These are phyloP conservation scores for Beroe forskalii DNA, from an alignment of 37 sponge, comb jelly and placozoan species.

Conservation along the genomic window DNA sequence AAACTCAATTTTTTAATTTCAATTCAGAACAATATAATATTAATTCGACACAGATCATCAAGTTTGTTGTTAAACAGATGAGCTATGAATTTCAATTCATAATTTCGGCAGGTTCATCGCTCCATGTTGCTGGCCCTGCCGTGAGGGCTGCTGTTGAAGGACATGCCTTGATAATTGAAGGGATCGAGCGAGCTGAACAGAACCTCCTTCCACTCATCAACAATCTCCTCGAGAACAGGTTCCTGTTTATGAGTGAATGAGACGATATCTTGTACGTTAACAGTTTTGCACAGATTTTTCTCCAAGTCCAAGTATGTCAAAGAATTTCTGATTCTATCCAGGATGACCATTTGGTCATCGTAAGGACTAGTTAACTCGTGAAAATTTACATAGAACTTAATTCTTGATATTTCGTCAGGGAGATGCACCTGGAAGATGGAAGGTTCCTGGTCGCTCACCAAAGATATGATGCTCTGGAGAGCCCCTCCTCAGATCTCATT, in stretches of 20 bases:
- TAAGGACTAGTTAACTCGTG: too few relatives aligned
- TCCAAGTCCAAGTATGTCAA: too few relatives aligned
- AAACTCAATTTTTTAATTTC: too few relatives aligned
- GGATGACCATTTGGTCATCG: too few relatives aligned
- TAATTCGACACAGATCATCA: too few relatives aligned
- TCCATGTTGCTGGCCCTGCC: conserved; percentile 61
- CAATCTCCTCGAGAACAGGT: conserved; percentile 86
- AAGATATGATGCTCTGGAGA: conserved; percentile 75
- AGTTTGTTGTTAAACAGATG: too few relatives aligned
- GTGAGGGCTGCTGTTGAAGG: conserved; percentile 84
- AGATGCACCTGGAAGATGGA: conserved; percentile 91
- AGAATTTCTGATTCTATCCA: too few relatives aligned
- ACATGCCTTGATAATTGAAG: conserved; percentile 80
- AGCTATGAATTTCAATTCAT: too few relatives aligned
- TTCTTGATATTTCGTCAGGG: too few relatives aligned
- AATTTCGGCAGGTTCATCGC: conserved; percentile 17
- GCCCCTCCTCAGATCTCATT: conserved; percentile 38
- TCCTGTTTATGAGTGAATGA: not conserved
- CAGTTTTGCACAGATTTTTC: not conserved
- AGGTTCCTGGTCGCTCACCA: conserved; percentile 77
- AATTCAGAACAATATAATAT: too few relatives aligned
- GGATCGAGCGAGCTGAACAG: conserved; percentile 89
- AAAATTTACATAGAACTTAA: too few relatives aligned
- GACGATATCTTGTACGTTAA: conserved; percentile 4
- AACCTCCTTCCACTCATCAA: conserved; percentile 89